A percentile compares a stretch with the other conserved stretches of the same genome.
These are phyloP conservation scores for Megalops cyprinoides DNA, from an alignment of 2,797 vertebrate species.

Conservation along the genomic window DNA sequence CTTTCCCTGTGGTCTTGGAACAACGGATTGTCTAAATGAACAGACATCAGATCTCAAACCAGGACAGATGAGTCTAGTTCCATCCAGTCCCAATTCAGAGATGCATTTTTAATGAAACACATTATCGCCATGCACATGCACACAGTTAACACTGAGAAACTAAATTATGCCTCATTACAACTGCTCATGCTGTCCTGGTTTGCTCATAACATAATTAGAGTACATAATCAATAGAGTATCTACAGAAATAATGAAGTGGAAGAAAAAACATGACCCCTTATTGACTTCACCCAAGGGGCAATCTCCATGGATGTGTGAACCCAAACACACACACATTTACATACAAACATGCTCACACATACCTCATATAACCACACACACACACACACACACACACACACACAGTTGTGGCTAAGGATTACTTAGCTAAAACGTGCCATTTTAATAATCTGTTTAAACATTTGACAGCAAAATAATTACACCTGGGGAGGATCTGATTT, in stretches of 20 bases:
- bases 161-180: background rate
- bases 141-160: too few species aligned
- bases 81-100: background rate
- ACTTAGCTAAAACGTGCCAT: background rate
- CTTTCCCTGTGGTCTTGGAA: too few species aligned
- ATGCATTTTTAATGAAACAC: background rate
- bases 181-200: background rate
- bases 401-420: background rate
- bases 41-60: background rate
- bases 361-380: background rate
- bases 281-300: conserved; percentile 1
- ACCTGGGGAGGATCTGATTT: too few species aligned
- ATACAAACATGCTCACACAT: background rate
- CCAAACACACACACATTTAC: background rate
- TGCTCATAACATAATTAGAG: background rate
- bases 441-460: background rate
- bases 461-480: background rate
- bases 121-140: background rate
- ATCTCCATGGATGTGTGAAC: background rate
- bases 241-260: background rate
- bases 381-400: background rate
- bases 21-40: too few species aligned
- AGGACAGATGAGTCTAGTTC: background rate
- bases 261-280: conserved; percentile 10
- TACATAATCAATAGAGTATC: conserved; percentile 14